Percentiles rank a stretch among this genome's conserved stretches.
Conservation (phyloP, 2,797 vertebrate species). For the Gymnopithys bicolor region DNA sequence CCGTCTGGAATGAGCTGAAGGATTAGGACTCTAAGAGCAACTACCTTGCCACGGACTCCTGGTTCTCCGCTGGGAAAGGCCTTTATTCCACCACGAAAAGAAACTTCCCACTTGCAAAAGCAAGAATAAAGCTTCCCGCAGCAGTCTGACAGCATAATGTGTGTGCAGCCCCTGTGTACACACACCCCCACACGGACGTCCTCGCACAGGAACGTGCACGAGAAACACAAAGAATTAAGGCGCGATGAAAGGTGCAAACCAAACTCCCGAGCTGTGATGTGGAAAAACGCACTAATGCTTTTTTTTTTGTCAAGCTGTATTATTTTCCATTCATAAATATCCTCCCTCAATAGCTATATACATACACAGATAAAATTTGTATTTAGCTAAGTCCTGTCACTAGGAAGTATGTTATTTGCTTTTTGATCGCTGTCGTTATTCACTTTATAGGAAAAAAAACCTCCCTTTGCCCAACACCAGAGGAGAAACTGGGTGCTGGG, state of each 20-base stretch:
- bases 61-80: neutral
- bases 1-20: neutral
- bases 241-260: slow-evolving; percentile 8
- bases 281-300: neutral
- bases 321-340: slow-evolving; percentile 51
- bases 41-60: neutral
- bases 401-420: neutral
- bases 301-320: neutral
- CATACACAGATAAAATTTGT: slow-evolving; percentile 8
- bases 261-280: neutral
- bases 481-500: neutral
- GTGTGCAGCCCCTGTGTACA: neutral
- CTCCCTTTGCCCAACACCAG: neutral
- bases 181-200: neutral
- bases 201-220: neutral
- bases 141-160: slow-evolving; percentile 50
- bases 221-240: slow-evolving; percentile 25
- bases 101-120: slow-evolving; percentile 39
- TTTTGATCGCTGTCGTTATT: neutral
- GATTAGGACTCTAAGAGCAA: neutral
- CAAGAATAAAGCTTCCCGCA: slow-evolving; percentile 34
- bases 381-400: slow-evolving; percentile 57
- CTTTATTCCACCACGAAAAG: neutral
- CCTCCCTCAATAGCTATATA: slow-evolving; percentile 47
- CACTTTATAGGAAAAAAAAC: neutral